Evolutionary conservation across 2,113 vertebrate genomes (phyloP), one percentile per base, ranked within the genome.

Genomic region (Fukomys damarensis): DNA sequence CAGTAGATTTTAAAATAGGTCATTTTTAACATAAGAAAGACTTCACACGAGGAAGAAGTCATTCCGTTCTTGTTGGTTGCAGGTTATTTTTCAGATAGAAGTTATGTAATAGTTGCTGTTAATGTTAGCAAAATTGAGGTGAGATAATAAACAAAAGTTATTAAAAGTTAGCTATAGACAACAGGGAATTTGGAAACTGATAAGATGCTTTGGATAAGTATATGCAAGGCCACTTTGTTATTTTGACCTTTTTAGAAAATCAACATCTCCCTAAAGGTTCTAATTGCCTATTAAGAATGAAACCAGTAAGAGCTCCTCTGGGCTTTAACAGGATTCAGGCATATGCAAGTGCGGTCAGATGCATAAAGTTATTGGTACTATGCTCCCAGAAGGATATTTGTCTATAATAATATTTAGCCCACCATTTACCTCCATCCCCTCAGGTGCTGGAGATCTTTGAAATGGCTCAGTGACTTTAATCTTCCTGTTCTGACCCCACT

Each of bases 51-150:
- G 24, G 46, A 5, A 13, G 5, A 49, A 61, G 30, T 49, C 35
- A 52, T 41, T 38, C 19, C 63, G 5, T 96, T 58, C 4, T 20
- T 70, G 0, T 82, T 94, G 61, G 13, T 7, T 56, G 38, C 16
- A 92, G 22, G 96, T 89, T 70, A 20, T 74, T 97, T 97, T 86
- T 11, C 41, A 63, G 63, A 46, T 54, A 28, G 54, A 8, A 41
- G 13, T 1, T 89, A 32, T 13, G 19, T 10, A 52, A 56, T 68
- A 91, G 24, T 16, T 81, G 52, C 7, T 66, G 10, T 4, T 20
- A 49, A 41, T 72, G 56, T 54, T 61, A 58, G 12, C 90, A 19
- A 90, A 52, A 11, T 19, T 79, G 26, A 76, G 26, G 6, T 49
- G 43, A 17, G 26, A 30, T 49, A 28, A 49, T 28, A n/a, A n/a